A percentile compares a stretch with the other conserved stretches of the same genome.
Evolutionary conservation across 2,888 invertebrate species (phyloP).

Genomic region (Endomychus coccineus): DNA sequence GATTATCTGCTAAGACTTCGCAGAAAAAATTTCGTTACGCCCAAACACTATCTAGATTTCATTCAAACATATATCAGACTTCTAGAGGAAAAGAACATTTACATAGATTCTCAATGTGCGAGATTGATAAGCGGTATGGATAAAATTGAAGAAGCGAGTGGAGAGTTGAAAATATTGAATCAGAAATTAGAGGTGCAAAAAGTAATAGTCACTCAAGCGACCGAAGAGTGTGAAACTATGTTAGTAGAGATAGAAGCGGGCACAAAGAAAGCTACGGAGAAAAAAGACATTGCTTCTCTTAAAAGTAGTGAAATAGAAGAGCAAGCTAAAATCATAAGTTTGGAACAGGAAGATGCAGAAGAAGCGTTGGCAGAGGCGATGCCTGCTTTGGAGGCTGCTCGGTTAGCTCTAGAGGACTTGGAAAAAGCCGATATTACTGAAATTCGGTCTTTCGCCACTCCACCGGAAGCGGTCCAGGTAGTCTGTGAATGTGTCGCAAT

Average conservation of each 20-base stretch:
- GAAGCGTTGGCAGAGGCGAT: slow-evolving; percentile 71
- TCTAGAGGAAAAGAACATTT: slow-evolving; percentile 62
- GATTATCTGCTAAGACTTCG: slow-evolving; percentile 69
- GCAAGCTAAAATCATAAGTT: slow-evolving; percentile 68
- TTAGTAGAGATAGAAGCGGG: slow-evolving; percentile 67
- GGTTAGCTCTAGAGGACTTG: slow-evolving; percentile 70
- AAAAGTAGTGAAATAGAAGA: slow-evolving; percentile 78
- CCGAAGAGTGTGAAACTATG: slow-evolving; percentile 71
- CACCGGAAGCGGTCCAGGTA: slow-evolving; percentile 81
- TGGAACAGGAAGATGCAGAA: slow-evolving; percentile 80
- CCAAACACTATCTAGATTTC: slow-evolving; percentile 86
- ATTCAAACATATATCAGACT: slow-evolving; percentile 71
- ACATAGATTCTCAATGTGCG: slow-evolving; percentile 58
- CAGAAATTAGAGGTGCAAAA: slow-evolving; percentile 75
- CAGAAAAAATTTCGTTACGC: slow-evolving; percentile 81
- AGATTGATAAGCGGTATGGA: slow-evolving; percentile 61
- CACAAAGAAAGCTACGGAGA: slow-evolving; percentile 63
- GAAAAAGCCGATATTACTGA: slow-evolving; percentile 89
- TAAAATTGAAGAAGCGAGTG: slow-evolving; percentile 84
- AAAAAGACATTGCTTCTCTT: slow-evolving; percentile 70
- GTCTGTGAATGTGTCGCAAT: slow-evolving; percentile 88
- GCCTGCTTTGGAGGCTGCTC: slow-evolving; percentile 76
- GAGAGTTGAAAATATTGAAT: slow-evolving; percentile 72
- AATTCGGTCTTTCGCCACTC: slow-evolving; percentile 85
- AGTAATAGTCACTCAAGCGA: slow-evolving; percentile 73